Evolutionary conservation across 1,140 invertebrate species (phyloP).

Genomic region (Araneus ventricosus): DNA sequence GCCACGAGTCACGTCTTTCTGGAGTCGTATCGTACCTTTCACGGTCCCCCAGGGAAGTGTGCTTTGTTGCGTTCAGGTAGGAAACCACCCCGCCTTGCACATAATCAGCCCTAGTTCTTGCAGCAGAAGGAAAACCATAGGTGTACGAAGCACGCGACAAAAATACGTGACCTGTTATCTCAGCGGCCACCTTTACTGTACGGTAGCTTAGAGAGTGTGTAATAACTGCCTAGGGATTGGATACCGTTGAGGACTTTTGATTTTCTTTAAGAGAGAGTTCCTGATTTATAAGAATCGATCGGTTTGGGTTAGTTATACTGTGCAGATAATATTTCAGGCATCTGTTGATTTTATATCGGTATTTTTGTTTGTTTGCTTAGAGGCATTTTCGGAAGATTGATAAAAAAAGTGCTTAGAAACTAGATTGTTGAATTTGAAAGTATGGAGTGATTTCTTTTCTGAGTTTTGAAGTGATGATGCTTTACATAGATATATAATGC

Average conservation of each 20-base stretch:
- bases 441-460: too few relatives aligned
- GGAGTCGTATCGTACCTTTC: background rate
- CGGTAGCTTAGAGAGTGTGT: background rate
- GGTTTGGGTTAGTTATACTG: too few relatives aligned
- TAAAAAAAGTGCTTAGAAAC: too few relatives aligned
- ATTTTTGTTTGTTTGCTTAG: too few relatives aligned
- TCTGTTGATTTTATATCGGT: too few relatives aligned
- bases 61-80: background rate
- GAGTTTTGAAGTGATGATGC: too few relatives aligned
- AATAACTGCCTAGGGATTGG: slow-evolving; percentile 4
- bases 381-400: too few relatives aligned
- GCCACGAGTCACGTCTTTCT: background rate
- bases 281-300: too few relatives aligned
- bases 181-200: background rate
- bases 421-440: too few relatives aligned
- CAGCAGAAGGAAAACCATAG: background rate
- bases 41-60: background rate
- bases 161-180: slow-evolving; percentile 13
- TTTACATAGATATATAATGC: too few relatives aligned
- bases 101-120: slow-evolving; percentile 1
- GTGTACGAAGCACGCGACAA: slow-evolving; percentile 15
- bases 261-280: too few relatives aligned
- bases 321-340: too few relatives aligned
- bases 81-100: background rate
- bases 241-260: background rate